phyloP scores from a whole-genome alignment of 2,113 vertebrate species.

The Eudyptes chrysolophus region DNA sequence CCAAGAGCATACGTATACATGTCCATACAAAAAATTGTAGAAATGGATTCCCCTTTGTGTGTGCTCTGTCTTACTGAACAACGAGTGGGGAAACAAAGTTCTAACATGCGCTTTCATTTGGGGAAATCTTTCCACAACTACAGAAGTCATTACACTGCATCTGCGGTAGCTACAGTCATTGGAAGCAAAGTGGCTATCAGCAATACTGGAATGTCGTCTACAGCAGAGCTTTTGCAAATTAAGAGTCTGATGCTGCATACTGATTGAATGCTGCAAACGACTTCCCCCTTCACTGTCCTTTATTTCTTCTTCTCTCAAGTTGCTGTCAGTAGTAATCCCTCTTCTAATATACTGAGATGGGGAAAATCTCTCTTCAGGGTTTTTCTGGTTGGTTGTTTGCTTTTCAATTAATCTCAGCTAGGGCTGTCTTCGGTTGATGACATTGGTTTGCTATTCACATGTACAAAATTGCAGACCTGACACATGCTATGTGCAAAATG shows the following conservation, averaged over 20 bases:
- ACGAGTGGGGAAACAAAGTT: not conserved
- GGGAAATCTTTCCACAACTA: not conserved
- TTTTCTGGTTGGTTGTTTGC: slow-evolving; percentile 59
- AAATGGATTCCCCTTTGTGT: not conserved
- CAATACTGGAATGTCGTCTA: slow-evolving; percentile 10
- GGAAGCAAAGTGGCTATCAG: slow-evolving; percentile 54
- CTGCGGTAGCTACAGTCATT: slow-evolving; percentile 41
- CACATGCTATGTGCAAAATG: not conserved
- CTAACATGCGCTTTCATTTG: not conserved
- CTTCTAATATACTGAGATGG: slow-evolving; percentile 63
- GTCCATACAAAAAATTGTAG: not conserved
- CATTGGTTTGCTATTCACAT: not conserved
- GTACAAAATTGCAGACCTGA: not conserved
- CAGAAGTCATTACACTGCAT: not conserved
- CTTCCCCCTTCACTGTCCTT: slow-evolving; percentile 41
- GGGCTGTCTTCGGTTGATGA: not conserved
- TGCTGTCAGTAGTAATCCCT: slow-evolving; percentile 66
- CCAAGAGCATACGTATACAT: not conserved
- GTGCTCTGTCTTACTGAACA: not conserved
- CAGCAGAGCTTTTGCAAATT: slow-evolving; percentile 52
- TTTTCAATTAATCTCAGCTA: slow-evolving; percentile 54
- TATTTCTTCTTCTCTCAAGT: slow-evolving; percentile 56
- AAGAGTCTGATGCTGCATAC: slow-evolving; percentile 56
- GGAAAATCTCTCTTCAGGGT: slow-evolving; percentile 62
- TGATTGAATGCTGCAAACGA: slow-evolving; percentile 51